A percentile compares a stretch with the other conserved stretches of the same genome.
phyloP scores from a whole-genome alignment of 30 jellyfish, hydroid and myxozoan species.

The Hydra vulgaris region DNA sequence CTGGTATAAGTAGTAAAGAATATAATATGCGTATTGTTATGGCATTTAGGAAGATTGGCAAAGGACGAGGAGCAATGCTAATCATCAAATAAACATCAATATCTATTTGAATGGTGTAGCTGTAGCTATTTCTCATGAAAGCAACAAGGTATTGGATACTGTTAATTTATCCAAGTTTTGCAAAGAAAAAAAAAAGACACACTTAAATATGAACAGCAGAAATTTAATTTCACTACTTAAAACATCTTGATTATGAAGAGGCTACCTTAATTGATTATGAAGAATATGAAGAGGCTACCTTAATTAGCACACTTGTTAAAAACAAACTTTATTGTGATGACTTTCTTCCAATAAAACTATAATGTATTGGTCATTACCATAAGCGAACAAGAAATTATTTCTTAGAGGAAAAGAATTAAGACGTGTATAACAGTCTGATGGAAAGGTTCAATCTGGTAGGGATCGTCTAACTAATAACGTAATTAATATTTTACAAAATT shows the following conservation, averaged over 20 bases:
- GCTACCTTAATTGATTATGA: background rate
- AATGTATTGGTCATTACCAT: constrained; percentile 13
- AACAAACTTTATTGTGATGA: constrained; percentile 1
- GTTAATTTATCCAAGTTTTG: background rate
- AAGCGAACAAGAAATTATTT: background rate
- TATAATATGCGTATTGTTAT: too few relatives aligned
- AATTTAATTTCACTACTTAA: constrained; percentile 1
- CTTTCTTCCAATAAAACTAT: background rate
- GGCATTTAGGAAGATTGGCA: too few relatives aligned
- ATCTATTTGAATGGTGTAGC: constrained; percentile 19
- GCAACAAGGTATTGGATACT: constrained; percentile 14
- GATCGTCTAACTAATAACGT: too few relatives aligned
- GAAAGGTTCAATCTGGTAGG: too few relatives aligned
- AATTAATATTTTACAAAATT: too few relatives aligned
- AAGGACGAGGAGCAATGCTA: too few relatives aligned
- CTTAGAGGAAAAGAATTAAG: too few relatives aligned
- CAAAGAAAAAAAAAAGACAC: constrained; percentile 2
- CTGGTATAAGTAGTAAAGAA: background rate
- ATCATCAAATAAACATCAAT: background rate
- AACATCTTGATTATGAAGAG: constrained; percentile 6
- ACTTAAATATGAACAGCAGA: constrained; percentile 16
- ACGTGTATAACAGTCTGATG: too few relatives aligned
- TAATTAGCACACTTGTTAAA: background rate
- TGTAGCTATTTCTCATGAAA: background rate
- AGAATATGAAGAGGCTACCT: constrained; percentile 7